Base-by-base conservation (phyloP, 2,113 vertebrate genomes). In the Oreotrochilus melanogaster region DNA sequence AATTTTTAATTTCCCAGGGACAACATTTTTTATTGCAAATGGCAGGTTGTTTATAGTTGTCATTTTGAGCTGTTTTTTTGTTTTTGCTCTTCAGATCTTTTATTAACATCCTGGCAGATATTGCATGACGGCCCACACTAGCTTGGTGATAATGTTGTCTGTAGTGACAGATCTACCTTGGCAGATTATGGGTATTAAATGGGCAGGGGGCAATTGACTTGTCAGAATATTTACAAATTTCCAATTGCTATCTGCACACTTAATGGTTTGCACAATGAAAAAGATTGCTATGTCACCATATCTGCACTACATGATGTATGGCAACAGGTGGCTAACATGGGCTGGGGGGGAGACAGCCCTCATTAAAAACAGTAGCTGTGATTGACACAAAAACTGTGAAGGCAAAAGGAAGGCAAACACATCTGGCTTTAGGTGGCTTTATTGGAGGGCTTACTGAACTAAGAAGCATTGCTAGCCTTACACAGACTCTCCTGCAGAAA, bases 161-260 rank as follows among this genome's bases (percentile, higher is more conserved):
- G 65, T 31, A 53, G 75, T 92, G 66, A 78, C 69, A 92, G 48
- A 25, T 58, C 67, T 88, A 93, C 83, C 53, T 56, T 89, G 50
- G 94, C 57, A 95, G 67, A 88, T 94, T 78, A 84, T 33, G 71
- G 60, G 48, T 74, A 85, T 91, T 66, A 96, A 93, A 86, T 61
- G 79, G 91, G 67, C 78, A 96, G 83, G 86, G 47, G 81, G 56
- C 83, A 95, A 96, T 85, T 88, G 94, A 88, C 67, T 92, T 89
- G 86, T 94, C 93, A 96, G 86, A 89, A 89, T 95, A 95, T 95
- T 95, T 95, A 86, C 53, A 78, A 71, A 95, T 92, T 89, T 89
- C 48, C 79, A 76, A 92, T 89, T 93, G 78, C 62, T 91, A 43
- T 81, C 56, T 83, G 50, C 65, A 91, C 14, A 5, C 33, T 91